Percentiles rank a stretch among this genome's conserved stretches.
phyloP scores from a whole-genome alignment of 2,113 vertebrate species.

The Lycocorax pyrrhopterus region DNA sequence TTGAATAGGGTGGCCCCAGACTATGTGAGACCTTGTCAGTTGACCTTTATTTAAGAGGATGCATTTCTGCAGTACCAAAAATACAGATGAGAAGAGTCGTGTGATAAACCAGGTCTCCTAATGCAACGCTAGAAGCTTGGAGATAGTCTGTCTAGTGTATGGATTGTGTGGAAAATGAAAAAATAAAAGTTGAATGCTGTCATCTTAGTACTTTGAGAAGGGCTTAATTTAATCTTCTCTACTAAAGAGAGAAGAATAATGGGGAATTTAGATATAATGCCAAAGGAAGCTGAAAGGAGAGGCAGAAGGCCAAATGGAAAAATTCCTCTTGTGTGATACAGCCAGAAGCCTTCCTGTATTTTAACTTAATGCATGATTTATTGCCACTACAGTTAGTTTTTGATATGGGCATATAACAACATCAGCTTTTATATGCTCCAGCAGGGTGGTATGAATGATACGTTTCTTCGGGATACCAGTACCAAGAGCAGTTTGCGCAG shows the following conservation, averaged over 20 bases:
- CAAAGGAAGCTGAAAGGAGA: conserved; percentile 16
- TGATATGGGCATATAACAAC: not conserved
- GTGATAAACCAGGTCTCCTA: not conserved
- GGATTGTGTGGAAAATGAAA: conserved; percentile 4
- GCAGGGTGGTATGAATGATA: not conserved
- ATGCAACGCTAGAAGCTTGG: not conserved
- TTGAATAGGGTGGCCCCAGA: not conserved
- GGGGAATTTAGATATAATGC: conserved; percentile 33
- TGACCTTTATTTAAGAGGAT: not conserved
- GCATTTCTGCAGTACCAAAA: not conserved
- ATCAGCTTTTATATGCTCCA: not conserved
- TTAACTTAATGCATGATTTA: conserved; percentile 6
- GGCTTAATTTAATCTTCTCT: conserved; percentile 56
- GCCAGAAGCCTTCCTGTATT: conserved; percentile 5
- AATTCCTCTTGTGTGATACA: not conserved
- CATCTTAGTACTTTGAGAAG: conserved; percentile 22
- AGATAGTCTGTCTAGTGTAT: not conserved
- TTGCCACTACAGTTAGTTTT: not conserved
- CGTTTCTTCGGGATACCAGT: not conserved
- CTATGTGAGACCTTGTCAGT: not conserved
- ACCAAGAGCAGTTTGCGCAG: not conserved
- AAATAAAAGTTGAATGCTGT: conserved; percentile 32
- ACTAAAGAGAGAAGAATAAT: conserved; percentile 43
- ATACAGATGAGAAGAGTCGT: not conserved
- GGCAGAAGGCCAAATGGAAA: conserved; percentile 40